These are phyloP conservation scores for Centropyge bicolor DNA, from an alignment of 2,797 vertebrate genomes.

Conservation along the genomic window DNA sequence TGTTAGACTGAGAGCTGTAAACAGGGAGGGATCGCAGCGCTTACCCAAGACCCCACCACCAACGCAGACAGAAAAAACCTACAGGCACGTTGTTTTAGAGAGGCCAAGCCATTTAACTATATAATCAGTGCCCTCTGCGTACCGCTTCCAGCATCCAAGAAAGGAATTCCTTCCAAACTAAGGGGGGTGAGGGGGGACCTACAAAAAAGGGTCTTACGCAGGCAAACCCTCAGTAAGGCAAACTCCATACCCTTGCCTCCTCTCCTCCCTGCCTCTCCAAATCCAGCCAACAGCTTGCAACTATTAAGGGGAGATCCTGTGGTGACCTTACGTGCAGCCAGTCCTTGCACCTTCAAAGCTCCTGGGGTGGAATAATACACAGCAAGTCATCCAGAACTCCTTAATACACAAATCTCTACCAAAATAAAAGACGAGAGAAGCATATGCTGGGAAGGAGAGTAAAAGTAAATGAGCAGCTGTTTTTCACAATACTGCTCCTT, in stretches of 20 bases:
- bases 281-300: constrained; percentile 86
- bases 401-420: constrained; percentile 81
- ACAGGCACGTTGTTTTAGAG: constrained; percentile 68
- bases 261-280: constrained; percentile 68
- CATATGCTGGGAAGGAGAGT: constrained; percentile 54
- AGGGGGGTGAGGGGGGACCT: constrained; percentile 36
- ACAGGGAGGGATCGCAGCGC: constrained; percentile 52
- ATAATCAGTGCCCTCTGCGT: constrained; percentile 70
- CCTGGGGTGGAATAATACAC: constrained; percentile 84
- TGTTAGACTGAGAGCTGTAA: constrained; percentile 65
- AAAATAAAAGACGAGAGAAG: constrained; percentile 70
- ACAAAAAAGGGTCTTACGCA: constrained; percentile 61
- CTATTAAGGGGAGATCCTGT: constrained; percentile 86
- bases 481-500: constrained; percentile 33
- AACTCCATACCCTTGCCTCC: constrained; percentile 65
- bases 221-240: constrained; percentile 75
- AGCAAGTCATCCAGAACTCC: constrained; percentile 84
- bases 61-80: constrained; percentile 74
- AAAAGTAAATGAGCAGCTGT: constrained; percentile 57
- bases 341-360: constrained; percentile 86
- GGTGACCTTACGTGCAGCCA: constrained; percentile 84
- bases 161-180: constrained; percentile 79
- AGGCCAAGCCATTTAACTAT: constrained; percentile 69
- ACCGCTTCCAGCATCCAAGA: constrained; percentile 69
- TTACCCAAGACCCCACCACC: constrained; percentile 51